Conservation (phyloP, 2,888 invertebrate genomes). For the Leptodirus hochenwartii region DNA sequence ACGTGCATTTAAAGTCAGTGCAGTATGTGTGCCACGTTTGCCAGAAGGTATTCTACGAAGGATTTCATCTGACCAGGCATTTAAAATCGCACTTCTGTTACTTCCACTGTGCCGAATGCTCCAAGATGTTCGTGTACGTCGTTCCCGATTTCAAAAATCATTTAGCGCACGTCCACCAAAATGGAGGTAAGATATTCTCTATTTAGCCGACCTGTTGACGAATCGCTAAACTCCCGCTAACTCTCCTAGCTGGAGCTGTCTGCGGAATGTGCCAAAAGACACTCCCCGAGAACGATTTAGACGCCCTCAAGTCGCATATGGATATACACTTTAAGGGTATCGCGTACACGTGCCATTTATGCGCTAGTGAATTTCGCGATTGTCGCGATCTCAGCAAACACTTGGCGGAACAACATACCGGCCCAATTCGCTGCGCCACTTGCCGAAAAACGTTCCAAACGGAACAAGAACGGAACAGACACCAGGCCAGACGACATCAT, state of each 20-base stretch:
- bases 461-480: too few species aligned
- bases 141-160: constrained; percentile 9
- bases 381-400: constrained; percentile 13
- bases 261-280: constrained; percentile 12
- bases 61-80: constrained; percentile 13
- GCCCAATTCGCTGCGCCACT: constrained; percentile 11
- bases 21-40: constrained; percentile 14
- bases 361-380: constrained; percentile 12
- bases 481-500: too few species aligned
- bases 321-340: constrained; percentile 12
- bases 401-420: constrained; percentile 12
- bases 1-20: constrained; percentile 13
- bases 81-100: constrained; percentile 12
- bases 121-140: constrained; percentile 13
- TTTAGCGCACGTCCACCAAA: too few species aligned
- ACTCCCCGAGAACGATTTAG: constrained; percentile 9
- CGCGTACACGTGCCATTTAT: constrained; percentile 14
- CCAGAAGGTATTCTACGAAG: constrained; percentile 12
- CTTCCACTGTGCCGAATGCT: constrained; percentile 11
- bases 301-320: constrained; percentile 11
- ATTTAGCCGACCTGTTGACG: too few species aligned
- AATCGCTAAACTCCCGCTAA: too few species aligned
- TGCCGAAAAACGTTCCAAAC: constrained; percentile 12
- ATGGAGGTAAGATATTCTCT: too few species aligned
- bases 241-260: too few species aligned